phyloP scores from a whole-genome alignment of 2,888 invertebrate species.

The Caenorhabditis macrosperma region DNA sequence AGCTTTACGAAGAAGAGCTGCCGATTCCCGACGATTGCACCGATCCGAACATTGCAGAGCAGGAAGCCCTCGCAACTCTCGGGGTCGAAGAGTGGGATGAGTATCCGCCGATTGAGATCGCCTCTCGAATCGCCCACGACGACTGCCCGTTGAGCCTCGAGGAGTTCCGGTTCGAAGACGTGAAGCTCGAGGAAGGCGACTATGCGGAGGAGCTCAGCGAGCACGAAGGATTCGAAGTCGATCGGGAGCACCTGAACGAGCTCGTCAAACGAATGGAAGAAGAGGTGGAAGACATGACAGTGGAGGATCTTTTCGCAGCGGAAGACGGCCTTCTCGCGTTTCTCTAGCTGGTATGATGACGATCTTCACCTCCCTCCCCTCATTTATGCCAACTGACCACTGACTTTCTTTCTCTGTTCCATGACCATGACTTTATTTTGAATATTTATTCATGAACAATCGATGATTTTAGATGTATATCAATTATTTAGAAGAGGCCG shows the following conservation, averaged over 20 bases:
- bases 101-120: constrained; percentile 48
- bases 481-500: too few relatives aligned
- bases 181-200: constrained; percentile 13
- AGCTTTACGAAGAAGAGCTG: constrained; percentile 17
- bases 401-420: background rate
- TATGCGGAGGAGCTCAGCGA: background rate
- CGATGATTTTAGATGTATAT: too few relatives aligned
- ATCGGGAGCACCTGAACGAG: background rate
- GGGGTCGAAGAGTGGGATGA: constrained; percentile 40
- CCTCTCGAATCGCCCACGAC: constrained; percentile 36
- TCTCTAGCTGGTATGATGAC: background rate
- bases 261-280: background rate
- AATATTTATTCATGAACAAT: too few relatives aligned
- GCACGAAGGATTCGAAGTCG: background rate
- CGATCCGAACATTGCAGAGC: background rate
- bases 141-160: background rate
- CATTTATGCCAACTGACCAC: background rate
- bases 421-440: too few relatives aligned
- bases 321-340: background rate
- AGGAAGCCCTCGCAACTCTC: constrained; percentile 2
- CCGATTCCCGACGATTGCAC: background rate
- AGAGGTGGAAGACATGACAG: background rate
- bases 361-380: background rate
- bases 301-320: constrained; percentile 8
- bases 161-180: constrained; percentile 14